Evolutionary conservation across 2,888 invertebrate species (phyloP), one percentile per base, ranked within the genome.

Genomic region (Microctonus brassicae): DNA sequence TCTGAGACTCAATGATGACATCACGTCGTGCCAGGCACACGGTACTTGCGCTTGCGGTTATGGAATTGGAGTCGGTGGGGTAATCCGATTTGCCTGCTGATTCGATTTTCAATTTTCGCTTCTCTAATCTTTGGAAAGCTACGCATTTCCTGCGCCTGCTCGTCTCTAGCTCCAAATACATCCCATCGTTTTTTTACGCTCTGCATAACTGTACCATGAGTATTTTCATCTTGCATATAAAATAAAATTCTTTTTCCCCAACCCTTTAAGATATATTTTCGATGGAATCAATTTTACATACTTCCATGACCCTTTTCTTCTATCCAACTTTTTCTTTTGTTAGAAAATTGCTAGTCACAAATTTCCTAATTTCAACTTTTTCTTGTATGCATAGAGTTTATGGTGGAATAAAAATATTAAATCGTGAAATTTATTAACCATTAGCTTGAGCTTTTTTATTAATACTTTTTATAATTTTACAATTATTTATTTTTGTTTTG

Each of bases 31-130:
- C 70, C 70, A 71, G 67, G 71, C 72, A 65, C 67, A 62, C 64
- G 72, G 34, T 74, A 71, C 71, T 72, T 73, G 71, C 72, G 71
- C 80, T 78, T 79, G 81, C 79, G 80, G 80, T 80, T 80, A 79
- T 77, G 73, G 75, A 78, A 77, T 78, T 77, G 73, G 74, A 78
- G 77, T 75, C 73, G 74, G 77, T 75, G 76, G 73, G 75, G 80
- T 83, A 83, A 82, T 83, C 82, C 80, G 81, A 83, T 83, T 82
- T 82, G 75, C 75, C 72, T 76, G 78, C 76, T 83, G 83, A 83
- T 83, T 83, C 83, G 81, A 83, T 83, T 83, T 81, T 81, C 82
- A 81, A 82, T 83, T 83, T 83, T 82, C 83, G 81, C 79, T 75
- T 76, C 77, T 77, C 77, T 77, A 78, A 77, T 76, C 73, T 74